Evolutionary conservation across 2,888 invertebrate species (phyloP).

Genomic region (Ryuthela nishihirai): DNA sequence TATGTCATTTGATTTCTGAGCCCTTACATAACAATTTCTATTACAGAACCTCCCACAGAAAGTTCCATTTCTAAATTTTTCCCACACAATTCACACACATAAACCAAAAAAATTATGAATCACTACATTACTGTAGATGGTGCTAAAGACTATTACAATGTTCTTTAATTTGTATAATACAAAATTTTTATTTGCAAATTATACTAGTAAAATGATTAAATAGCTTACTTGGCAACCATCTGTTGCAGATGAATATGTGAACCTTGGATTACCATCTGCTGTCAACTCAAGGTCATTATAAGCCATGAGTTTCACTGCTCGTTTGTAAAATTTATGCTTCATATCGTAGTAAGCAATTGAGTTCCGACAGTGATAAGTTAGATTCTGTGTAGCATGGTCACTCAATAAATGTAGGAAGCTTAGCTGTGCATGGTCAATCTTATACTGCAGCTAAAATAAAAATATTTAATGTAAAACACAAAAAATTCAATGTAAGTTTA

Average conservation of each 20-base stretch:
- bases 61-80: too few species aligned
- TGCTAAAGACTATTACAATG: too few species aligned
- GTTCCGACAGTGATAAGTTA: constrained; percentile 82
- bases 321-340: constrained; percentile 62
- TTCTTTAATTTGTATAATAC: too few species aligned
- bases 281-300: constrained; percentile 80
- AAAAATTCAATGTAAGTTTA: too few species aligned
- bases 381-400: constrained; percentile 69
- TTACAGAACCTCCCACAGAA: too few species aligned
- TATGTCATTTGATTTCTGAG: too few species aligned
- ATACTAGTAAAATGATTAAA: too few species aligned
- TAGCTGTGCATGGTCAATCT: constrained; percentile 79
- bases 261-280: constrained; percentile 66
- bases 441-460: constrained; percentile 69
- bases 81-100: too few species aligned
- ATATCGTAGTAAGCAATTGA: constrained; percentile 73
- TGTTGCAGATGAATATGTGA: constrained; percentile 66
- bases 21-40: too few species aligned
- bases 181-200: too few species aligned
- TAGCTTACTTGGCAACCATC: constrained; percentile 78
- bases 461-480: constrained; percentile 43
- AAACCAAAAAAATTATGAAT: too few species aligned
- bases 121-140: too few species aligned
- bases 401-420: constrained; percentile 79
- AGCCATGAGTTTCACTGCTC: constrained; percentile 70